Percentiles rank a stretch among this genome's conserved stretches.
Evolutionary conservation across 2,888 invertebrate genomes (phyloP).

Genomic region (Choristoneura rosaceana): DNA sequence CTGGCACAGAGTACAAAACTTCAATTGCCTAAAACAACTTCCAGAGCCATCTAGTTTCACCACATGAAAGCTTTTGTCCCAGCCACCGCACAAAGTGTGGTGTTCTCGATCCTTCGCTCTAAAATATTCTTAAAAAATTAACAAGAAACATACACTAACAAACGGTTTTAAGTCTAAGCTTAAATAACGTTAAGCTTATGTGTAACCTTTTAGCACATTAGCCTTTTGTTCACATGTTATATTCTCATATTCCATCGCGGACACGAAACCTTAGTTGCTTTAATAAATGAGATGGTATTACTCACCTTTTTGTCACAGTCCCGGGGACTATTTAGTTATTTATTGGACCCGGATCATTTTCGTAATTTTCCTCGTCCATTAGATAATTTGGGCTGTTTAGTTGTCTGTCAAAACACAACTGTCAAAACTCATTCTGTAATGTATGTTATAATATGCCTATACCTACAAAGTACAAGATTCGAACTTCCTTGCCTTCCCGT

Average conservation of each 20-base stretch:
- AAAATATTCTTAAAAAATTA: conserved; percentile 3
- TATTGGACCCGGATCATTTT: conserved; percentile 16
- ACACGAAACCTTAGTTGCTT: conserved; percentile 22
- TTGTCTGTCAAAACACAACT: conserved; percentile 6
- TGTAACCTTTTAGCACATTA: conserved; percentile 22
- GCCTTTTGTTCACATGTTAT: conserved; percentile 15
- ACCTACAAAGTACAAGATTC: too few relatives aligned
- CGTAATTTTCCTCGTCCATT: conserved; percentile 29
- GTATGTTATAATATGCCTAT: background rate
- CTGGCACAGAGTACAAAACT: background rate
- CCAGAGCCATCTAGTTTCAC: background rate
- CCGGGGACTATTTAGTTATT: conserved; percentile 27
- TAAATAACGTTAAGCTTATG: background rate
- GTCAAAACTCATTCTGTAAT: conserved; percentile 4
- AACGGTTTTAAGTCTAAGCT: conserved; percentile 10
- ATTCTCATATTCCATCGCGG: conserved; percentile 8
- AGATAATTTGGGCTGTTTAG: conserved; percentile 10
- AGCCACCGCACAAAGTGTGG: background rate
- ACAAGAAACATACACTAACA: background rate
- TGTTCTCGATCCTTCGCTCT: background rate
- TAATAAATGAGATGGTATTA: conserved; percentile 28
- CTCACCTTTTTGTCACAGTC: conserved; percentile 28
- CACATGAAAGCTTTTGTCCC: background rate
- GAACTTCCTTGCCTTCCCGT: too few relatives aligned
- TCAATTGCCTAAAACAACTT: background rate